phyloP scores from a whole-genome alignment of 2,888 invertebrate genomes.

The Gonocerus acuteangulatus region DNA sequence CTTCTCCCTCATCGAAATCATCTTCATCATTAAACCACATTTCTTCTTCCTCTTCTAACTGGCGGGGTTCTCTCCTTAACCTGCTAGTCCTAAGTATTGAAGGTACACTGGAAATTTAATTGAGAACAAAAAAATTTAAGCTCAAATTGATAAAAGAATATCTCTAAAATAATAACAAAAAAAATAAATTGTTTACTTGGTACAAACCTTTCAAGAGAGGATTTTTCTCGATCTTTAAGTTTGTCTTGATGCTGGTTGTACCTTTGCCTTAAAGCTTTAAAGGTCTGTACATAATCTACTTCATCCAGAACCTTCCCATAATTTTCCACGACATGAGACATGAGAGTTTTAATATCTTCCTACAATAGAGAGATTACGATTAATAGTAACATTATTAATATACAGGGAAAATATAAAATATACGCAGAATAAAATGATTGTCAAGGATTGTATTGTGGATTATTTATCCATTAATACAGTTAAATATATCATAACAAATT shows the following conservation, averaged over 20 bases:
- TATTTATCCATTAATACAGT: too few species aligned
- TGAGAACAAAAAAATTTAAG: too few species aligned
- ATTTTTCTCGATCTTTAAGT: conserved; percentile 61
- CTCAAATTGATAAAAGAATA: too few species aligned
- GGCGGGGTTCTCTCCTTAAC: conserved; percentile 84
- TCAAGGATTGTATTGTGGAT: too few species aligned
- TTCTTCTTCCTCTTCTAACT: conserved; percentile 94
- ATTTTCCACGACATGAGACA: conserved; percentile 91
- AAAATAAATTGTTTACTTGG: too few species aligned
- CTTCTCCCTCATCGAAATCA: conserved; percentile 74
- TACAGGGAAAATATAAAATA: background rate
- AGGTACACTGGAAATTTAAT: conserved; percentile 56
- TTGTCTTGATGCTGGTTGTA: conserved; percentile 90
- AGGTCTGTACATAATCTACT: conserved; percentile 96
- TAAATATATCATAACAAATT: too few species aligned
- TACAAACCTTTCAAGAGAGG: conserved; percentile 52
- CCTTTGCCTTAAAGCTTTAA: conserved; percentile 79
- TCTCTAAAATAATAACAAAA: too few species aligned
- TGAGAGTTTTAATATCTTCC: conserved; percentile 84
- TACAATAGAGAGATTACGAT: conserved; percentile 42
- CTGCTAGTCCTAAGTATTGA: conserved; percentile 72
- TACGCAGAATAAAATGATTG: background rate
- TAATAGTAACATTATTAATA: background rate
- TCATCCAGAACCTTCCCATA: conserved; percentile 90
- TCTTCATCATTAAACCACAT: conserved; percentile 99